A percentile compares a stretch with the other conserved stretches of the same genome.
Evolutionary conservation across 2,888 invertebrate species (phyloP).

Genomic region (Cyrtodaria siliqua): DNA sequence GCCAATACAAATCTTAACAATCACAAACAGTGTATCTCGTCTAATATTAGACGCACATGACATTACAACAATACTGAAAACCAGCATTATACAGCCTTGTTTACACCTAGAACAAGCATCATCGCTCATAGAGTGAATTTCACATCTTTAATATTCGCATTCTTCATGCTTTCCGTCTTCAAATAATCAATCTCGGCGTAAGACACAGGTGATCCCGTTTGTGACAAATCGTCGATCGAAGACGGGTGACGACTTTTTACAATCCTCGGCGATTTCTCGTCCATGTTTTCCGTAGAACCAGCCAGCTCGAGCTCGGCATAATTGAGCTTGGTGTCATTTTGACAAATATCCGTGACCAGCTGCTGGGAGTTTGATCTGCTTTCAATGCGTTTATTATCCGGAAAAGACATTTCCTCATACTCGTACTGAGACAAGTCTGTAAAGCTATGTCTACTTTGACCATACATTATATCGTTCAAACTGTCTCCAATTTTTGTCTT

Average conservation of each 20-base stretch:
- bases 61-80: no score
- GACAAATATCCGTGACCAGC: constrained; percentile 27
- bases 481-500: constrained; percentile 5
- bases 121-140: constrained; percentile 55
- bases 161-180: constrained; percentile 82
- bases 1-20: no score
- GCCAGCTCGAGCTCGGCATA: constrained; percentile 84
- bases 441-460: constrained; percentile 73
- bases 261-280: constrained; percentile 67
- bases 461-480: constrained; percentile 31
- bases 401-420: constrained; percentile 75
- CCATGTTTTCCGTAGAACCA: constrained; percentile 77
- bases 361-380: constrained; percentile 58
- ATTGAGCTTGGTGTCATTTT: constrained; percentile 82
- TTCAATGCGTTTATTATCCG: constrained; percentile 52
- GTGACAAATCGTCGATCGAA: constrained; percentile 62
- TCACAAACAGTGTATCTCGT: no score
- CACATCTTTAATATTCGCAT: constrained; percentile 57
- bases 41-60: no score
- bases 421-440: constrained; percentile 75
- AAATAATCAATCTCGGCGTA: constrained; percentile 86
- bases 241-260: constrained; percentile 75
- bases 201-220: constrained; percentile 64
- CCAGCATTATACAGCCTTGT: no score
- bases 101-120: not conserved